These are phyloP conservation scores for Ctenosaura bakeri DNA, from an alignment of 2,797 vertebrate species.

Conservation along the genomic window DNA sequence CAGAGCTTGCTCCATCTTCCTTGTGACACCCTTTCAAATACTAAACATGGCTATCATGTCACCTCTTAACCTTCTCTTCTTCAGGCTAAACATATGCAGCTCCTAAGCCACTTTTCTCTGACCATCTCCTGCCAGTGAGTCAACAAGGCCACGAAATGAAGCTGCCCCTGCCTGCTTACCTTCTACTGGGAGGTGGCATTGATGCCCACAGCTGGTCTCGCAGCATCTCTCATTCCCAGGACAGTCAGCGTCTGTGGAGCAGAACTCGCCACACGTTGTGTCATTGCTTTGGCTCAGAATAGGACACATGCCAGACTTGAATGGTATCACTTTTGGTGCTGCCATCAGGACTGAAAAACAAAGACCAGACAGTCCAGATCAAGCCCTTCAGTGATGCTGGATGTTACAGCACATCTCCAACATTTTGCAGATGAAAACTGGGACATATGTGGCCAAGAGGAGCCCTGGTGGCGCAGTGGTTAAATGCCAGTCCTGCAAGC, in stretches of 20 bases:
- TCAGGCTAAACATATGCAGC: too few species aligned
- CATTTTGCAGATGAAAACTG: too few species aligned
- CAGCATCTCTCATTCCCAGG: slow-evolving; percentile 4
- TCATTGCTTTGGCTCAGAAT: rapidly evolving
- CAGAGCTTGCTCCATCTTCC: too few species aligned
- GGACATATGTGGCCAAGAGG: too few species aligned
- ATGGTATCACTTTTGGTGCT: too few species aligned
- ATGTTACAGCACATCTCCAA: too few species aligned
- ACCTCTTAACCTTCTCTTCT: too few species aligned
- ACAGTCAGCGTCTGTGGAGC: neutral
- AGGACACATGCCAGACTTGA: neutral
- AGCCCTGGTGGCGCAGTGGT: too few species aligned
- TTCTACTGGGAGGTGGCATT: neutral
- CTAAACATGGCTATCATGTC: too few species aligned
- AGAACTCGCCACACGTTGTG: neutral
- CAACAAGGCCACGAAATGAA: neutral
- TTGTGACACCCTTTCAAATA: too few species aligned
- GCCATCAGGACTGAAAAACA: neutral
- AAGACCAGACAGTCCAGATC: neutral
- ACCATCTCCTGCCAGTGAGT: neutral
- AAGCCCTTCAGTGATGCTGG: neutral
- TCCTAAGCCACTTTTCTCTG: neutral
- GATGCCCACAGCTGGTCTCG: neutral
- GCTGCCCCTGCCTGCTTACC: neutral
- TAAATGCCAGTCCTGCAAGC: too few species aligned